phyloP scores from a whole-genome alignment of 2,113 vertebrate species.

The Theropithecus gelada region DNA sequence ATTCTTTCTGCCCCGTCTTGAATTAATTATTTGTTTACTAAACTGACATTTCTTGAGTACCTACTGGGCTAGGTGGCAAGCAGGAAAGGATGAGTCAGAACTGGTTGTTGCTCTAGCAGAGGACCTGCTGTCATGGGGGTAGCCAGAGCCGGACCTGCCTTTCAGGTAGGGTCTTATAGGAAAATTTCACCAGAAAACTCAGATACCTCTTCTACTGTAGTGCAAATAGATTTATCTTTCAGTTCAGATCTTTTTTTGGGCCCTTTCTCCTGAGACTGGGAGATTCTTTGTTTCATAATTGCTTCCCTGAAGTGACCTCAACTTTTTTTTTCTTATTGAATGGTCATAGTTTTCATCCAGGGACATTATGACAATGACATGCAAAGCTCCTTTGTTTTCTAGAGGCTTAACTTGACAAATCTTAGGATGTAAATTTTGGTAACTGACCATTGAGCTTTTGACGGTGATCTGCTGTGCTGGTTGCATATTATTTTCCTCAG shows the following conservation, averaged over 20 bases:
- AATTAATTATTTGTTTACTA: neutral
- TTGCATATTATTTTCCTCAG: neutral
- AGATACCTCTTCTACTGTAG: neutral
- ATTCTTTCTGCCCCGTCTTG: neutral
- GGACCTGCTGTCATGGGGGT: too few species aligned
- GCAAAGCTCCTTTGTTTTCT: slow-evolving; percentile 44
- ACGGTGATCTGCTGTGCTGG: neutral
- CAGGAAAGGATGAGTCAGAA: neutral
- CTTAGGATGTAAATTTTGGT: slow-evolving; percentile 38
- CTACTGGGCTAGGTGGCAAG: neutral
- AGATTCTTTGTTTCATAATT: slow-evolving; percentile 67
- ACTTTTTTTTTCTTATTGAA: slow-evolving; percentile 24
- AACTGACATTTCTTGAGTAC: neutral
- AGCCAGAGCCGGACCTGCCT: neutral
- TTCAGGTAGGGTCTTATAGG: neutral
- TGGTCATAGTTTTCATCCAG: neutral
- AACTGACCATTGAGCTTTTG: neutral
- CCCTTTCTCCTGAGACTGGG: slow-evolving; percentile 62
- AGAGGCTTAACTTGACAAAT: neutral
- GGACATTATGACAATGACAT: neutral
- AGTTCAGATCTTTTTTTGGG: slow-evolving; percentile 62
- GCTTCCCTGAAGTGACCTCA: slow-evolving; percentile 58
- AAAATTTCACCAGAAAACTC: slow-evolving; percentile 55
- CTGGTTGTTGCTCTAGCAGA: neutral
- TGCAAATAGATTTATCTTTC: slow-evolving; percentile 63